Conservation (phyloP, 2,888 invertebrate species). For the Agonopterix arenella region DNA sequence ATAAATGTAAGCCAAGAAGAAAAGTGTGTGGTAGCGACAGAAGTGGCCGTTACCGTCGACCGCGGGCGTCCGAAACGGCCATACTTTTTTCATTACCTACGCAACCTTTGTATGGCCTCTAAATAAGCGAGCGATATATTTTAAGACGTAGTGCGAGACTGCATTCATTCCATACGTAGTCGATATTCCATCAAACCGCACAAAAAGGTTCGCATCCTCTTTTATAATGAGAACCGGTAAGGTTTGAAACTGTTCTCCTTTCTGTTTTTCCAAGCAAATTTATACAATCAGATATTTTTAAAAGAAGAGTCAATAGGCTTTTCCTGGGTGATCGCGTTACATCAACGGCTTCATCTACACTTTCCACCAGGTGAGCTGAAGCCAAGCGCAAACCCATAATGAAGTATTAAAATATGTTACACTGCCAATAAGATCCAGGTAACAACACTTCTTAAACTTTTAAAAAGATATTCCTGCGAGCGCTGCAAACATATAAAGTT, state of each 20-base stretch:
- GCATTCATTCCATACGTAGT: not conserved
- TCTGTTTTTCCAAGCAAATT: not conserved
- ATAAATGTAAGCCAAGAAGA: constrained; percentile 13
- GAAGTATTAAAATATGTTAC: too few species aligned
- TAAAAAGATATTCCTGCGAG: not conserved
- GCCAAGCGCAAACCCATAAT: too few species aligned
- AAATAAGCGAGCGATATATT: constrained; percentile 11
- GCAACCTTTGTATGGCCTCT: constrained; percentile 37
- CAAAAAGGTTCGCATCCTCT: not conserved
- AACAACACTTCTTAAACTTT: not conserved
- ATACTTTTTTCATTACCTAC: constrained; percentile 66
- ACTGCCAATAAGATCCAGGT: not conserved
- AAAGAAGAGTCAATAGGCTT: not conserved
- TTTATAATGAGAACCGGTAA: not conserved
- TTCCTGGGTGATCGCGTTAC: too few species aligned
- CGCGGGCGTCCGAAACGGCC: constrained; percentile 35
- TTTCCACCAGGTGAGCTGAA: not conserved
- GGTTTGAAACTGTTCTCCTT: not conserved
- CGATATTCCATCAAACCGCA: too few species aligned
- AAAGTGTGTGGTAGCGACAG: constrained; percentile 37
- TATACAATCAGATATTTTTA: not conserved
- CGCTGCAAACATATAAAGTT: too few species aligned
- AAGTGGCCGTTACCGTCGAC: constrained; percentile 35
- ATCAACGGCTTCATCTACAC: not conserved
- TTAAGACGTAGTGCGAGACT: not conserved